A percentile compares a stretch with the other conserved stretches of the same genome.
Evolutionary conservation across 2,797 vertebrate species (phyloP).

Genomic region (Carduelis carduelis): DNA sequence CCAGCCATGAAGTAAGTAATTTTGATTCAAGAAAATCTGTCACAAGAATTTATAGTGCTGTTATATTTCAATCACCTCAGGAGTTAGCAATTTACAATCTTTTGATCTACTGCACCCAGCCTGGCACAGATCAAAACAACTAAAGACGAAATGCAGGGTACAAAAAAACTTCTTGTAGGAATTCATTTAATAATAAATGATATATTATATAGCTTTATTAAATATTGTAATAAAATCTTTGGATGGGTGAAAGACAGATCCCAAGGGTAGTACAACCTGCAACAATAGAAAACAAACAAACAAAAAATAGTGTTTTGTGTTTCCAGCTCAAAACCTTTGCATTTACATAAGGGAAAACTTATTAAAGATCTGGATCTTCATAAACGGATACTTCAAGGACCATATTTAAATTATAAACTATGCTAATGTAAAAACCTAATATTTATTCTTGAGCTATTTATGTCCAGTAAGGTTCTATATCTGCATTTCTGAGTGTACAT

Average conservation of each 20-base stretch:
- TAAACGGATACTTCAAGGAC: background rate
- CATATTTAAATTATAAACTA: background rate
- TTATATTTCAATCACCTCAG: constrained; percentile 9
- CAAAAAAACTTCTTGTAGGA: background rate
- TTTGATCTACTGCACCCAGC: constrained; percentile 21
- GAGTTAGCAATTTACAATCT: constrained; percentile 25
- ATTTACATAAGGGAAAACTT: background rate
- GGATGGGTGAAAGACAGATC: background rate
- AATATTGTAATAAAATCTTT: background rate
- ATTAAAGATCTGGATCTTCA: background rate
- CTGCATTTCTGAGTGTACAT: background rate
- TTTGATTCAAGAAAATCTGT: constrained; percentile 26
- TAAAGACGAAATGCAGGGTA: background rate
- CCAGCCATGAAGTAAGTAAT: background rate
- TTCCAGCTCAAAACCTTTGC: background rate
- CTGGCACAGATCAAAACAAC: background rate
- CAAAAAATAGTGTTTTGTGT: background rate
- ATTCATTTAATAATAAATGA: background rate
- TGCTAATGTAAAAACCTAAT: background rate
- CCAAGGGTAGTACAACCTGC: background rate
- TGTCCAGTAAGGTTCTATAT: background rate
- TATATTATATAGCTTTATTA: background rate
- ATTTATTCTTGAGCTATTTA: background rate
- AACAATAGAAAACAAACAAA: background rate
- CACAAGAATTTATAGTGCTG: background rate